Percentiles rank a stretch among this genome's conserved stretches.
Evolutionary conservation across 2,888 invertebrate species (phyloP).

Genomic region (Idaea dimidiata): DNA sequence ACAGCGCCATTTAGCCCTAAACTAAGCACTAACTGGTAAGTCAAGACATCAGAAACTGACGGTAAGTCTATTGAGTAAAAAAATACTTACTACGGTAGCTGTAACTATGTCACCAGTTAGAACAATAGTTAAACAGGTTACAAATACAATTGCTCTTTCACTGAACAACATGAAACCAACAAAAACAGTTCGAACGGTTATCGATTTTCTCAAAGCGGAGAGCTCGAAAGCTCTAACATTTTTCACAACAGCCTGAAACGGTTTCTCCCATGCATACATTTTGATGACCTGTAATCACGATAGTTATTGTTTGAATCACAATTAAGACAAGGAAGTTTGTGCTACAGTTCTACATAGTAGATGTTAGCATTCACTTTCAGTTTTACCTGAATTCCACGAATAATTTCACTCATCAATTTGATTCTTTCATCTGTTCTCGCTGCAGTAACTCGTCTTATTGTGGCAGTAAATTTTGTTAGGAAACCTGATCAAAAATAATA

Average conservation of each 20-base stretch:
- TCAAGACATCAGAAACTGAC: not conserved
- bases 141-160: constrained; percentile 85
- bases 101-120: constrained; percentile 58
- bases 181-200: constrained; percentile 83
- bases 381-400: constrained; percentile 89
- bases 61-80: not conserved
- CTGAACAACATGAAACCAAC: constrained; percentile 87
- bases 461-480: constrained; percentile 60
- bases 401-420: constrained; percentile 93
- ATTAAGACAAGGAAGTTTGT: not conserved
- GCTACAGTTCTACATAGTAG: too few relatives aligned
- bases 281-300: constrained; percentile 86
- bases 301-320: constrained; percentile 3
- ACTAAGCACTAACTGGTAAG: too few relatives aligned
- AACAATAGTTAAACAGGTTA: constrained; percentile 74
- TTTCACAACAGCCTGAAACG: constrained; percentile 86
- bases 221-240: constrained; percentile 80
- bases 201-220: constrained; percentile 76
- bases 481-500: constrained; percentile 41
- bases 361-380: not conserved
- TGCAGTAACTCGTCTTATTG: constrained; percentile 82
- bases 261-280: constrained; percentile 96
- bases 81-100: constrained; percentile 55
- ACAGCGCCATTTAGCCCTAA: too few relatives aligned
- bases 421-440: constrained; percentile 90